These are phyloP conservation scores for Chrysina gloriosa DNA, from an alignment of 2,888 invertebrate species.

Conservation along the genomic window DNA sequence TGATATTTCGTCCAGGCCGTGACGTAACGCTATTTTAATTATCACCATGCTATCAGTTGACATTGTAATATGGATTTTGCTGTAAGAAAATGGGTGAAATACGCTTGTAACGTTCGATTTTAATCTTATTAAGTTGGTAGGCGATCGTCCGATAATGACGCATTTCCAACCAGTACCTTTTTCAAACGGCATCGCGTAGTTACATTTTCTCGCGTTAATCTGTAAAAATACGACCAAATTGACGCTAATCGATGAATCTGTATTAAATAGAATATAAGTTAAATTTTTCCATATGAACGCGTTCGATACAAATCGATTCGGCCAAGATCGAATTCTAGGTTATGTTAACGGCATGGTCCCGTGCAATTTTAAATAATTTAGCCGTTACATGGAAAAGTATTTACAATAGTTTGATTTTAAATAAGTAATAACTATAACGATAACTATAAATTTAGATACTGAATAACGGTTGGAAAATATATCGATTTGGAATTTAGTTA, in stretches of 20 bases:
- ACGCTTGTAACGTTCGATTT: background rate
- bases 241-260: background rate
- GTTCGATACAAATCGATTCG: background rate
- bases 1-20: background rate
- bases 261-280: too few species aligned
- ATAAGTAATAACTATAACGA: too few species aligned
- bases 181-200: too few species aligned
- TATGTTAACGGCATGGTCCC: conserved; percentile 23
- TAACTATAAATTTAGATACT: background rate
- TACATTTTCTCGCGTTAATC: too few species aligned
- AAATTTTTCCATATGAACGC: too few species aligned
- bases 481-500: conserved; percentile 10
- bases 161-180: too few species aligned
- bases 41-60: conserved; percentile 7
- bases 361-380: too few species aligned
- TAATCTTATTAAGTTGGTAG: background rate
- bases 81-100: background rate
- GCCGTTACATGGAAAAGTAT: too few species aligned
- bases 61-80: background rate
- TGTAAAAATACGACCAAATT: too few species aligned
- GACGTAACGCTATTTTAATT: conserved; percentile 16
- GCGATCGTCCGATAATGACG: background rate
- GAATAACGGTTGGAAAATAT: too few species aligned
- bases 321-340: background rate
- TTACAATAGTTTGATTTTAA: too few species aligned